These are phyloP conservation scores for Semicossyphus pulcher DNA, from an alignment of 2,113 vertebrate genomes.

Conservation along the genomic window DNA sequence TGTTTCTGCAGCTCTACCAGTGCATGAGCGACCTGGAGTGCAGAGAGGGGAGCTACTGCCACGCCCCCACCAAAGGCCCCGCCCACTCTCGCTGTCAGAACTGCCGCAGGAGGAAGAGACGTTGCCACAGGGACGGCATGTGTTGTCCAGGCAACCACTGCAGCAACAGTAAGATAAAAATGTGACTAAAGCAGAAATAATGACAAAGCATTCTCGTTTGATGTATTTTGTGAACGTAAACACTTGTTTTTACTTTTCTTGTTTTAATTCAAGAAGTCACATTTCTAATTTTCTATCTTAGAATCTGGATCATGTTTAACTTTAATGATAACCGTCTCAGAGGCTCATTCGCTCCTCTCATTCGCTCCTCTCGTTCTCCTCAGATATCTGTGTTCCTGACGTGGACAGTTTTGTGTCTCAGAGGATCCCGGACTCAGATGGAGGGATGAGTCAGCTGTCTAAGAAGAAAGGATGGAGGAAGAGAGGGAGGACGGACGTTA, in stretches of 20 bases:
- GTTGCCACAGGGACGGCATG: constrained; percentile 91
- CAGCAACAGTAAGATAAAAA: constrained; percentile 87
- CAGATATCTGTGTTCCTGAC: constrained; percentile 89
- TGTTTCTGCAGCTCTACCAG: constrained; percentile 82
- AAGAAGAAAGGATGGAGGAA: constrained; percentile 87
- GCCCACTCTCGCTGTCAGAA: constrained; percentile 84
- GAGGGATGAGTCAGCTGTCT: constrained; percentile 70
- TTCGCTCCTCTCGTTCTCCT: not conserved
- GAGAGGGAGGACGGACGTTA: constrained; percentile 81
- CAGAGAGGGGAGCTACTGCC: constrained; percentile 89
- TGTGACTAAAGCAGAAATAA: too few species aligned
- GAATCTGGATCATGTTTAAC: too few species aligned
- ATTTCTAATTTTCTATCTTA: too few species aligned
- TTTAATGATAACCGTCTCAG: too few species aligned
- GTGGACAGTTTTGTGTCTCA: constrained; percentile 83
- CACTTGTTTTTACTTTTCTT: not conserved
- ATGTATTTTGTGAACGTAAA: too few species aligned
- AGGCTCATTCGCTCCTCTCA: too few species aligned
- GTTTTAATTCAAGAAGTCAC: not conserved
- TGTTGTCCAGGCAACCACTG: constrained; percentile 92
- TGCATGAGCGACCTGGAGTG: constrained; percentile 94
- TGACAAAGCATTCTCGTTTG: too few species aligned
- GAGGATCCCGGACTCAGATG: constrained; percentile 84
- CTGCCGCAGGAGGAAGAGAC: constrained; percentile 90
- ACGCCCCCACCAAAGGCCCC: constrained; percentile 82